Conservation (phyloP, 2,888 invertebrate species). For the Heterodera filipjevi region DNA sequence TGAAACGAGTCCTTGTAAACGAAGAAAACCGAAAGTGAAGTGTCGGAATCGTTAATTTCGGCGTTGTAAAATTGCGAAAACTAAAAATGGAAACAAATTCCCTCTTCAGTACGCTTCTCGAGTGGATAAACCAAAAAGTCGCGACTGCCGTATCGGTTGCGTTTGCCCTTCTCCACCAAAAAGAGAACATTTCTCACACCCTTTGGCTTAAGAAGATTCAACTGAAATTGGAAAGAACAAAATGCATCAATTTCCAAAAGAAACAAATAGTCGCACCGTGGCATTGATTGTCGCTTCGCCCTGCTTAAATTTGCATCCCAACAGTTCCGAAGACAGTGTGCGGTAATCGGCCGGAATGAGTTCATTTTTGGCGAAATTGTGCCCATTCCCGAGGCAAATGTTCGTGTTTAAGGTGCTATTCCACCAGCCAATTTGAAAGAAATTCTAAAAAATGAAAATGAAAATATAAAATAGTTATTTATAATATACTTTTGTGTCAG, state of each 20-base stretch:
- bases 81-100: slow-evolving; percentile 41
- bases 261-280: slow-evolving; percentile 11
- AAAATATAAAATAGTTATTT: not conserved
- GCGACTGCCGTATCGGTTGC: slow-evolving; percentile 21
- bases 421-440: slow-evolving; percentile 30
- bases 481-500: slow-evolving; percentile 39
- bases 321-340: not conserved
- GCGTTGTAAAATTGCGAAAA: slow-evolving; percentile 59
- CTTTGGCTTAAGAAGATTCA: slow-evolving; percentile 14
- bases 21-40: slow-evolving; percentile 49
- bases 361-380: slow-evolving; percentile 18
- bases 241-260: not conserved
- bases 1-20: slow-evolving; percentile 48
- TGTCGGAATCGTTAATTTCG: slow-evolving; percentile 41
- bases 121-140: slow-evolving; percentile 30
- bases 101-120: no score
- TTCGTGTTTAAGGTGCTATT: slow-evolving; percentile 19
- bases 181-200: slow-evolving; percentile 35
- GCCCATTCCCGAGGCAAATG: slow-evolving; percentile 3
- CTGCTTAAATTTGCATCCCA: not conserved
- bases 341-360: slow-evolving; percentile 28
- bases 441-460: not conserved
- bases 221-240: slow-evolving; percentile 24
- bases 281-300: not conserved
- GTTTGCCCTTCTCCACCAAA: slow-evolving; percentile 37